Evolutionary conservation across 2,888 invertebrate genomes (phyloP), one percentile per base, ranked within the genome.

Genomic region (Phrixothrix hirtus): DNA sequence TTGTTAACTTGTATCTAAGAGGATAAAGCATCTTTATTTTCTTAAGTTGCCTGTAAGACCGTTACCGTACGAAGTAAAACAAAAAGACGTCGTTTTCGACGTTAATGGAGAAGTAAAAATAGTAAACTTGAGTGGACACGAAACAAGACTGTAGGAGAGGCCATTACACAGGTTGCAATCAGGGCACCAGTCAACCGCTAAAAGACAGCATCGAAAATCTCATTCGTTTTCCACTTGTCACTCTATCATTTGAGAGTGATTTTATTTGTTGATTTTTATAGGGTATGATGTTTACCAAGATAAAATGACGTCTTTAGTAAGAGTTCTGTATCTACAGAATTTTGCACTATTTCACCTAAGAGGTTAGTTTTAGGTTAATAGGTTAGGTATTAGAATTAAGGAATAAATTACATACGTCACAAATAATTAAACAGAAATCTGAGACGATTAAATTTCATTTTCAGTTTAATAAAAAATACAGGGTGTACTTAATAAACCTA

Each of bases 141-240:
- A 39, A 32, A 42, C 42, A 46, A 49, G 43, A 44, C 51, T 47
- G 45, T 53, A 57, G 59, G 57, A 58, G 60, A 58, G 55, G 57
- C 60, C 57, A 62, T 63, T 63, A 48, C 45, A 65, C 49, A 56
- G 59, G 55, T 59, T 57, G 62, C 64, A 64, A 64, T 64, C 64
- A 64, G 60, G 54, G 50, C 57, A 55, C 49, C 57, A 63, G 61
- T 60, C 61, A 57, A 41, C 60, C 60, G 60, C 54, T 59, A 59
- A 60, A 62, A 62, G 58, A 57, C 61, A 52, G 58, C 59, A 58
- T 53, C 57, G 53, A 42, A 62, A 66, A 63, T 66, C 64, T 64
- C 63, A 66, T 66, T 64, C 64, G 61, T 58, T 63, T 63, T 60
- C 52, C 55, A 59, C 62, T 58, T 58, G 62, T 62, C 62, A 62